Evolutionary conservation across 1,140 invertebrate genomes (phyloP), one percentile per base, ranked within the genome.

Genomic region (Aphelinus atriplicis): DNA sequence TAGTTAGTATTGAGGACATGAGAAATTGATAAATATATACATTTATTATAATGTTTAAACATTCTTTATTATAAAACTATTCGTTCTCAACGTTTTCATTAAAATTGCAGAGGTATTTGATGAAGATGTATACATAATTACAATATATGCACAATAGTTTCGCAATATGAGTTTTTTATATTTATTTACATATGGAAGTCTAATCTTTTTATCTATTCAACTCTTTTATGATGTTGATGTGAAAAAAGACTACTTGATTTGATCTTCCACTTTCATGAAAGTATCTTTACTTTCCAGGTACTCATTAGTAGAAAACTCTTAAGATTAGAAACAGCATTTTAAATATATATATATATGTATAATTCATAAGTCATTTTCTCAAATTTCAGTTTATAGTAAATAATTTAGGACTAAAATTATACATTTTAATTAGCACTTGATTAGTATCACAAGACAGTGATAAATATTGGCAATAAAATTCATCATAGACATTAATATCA

Each of bases 221-320:
- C 51, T 48, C 62, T 63, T 10, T 47, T 55, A 75, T 69, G 47
- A 73, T 67, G 26, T 26, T 26, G 26, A 26, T 26, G 26, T 73
- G 68, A 47, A 70, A 79, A 77, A 62, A 74, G 43, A 42, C n/a
- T 48, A 7, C 43, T 43, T 77, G 26, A 26, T 26, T 26, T 26
- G 26, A 26, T 26, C 26, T 26, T 26, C 26, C 26, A 69, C 63
- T 63, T 61, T 10, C 3, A 69, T 56, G 7, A 63, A 63, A 50
- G 56, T 58, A 65, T 60, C 9, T 57, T 69, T 53, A 58, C 50
- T 61, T 62, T 64, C 66, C 73, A 75, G 73, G 73, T 77, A 72
- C 65, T 67, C 67, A n/a, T 67, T 60, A 26, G 64, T 73, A 50
- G 61, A 53, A 67, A 26, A 26, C 66, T 53, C 7, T 58, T 68